Conservation (phyloP, 2,888 invertebrate species). For the Gandaritis pyraliata region DNA sequence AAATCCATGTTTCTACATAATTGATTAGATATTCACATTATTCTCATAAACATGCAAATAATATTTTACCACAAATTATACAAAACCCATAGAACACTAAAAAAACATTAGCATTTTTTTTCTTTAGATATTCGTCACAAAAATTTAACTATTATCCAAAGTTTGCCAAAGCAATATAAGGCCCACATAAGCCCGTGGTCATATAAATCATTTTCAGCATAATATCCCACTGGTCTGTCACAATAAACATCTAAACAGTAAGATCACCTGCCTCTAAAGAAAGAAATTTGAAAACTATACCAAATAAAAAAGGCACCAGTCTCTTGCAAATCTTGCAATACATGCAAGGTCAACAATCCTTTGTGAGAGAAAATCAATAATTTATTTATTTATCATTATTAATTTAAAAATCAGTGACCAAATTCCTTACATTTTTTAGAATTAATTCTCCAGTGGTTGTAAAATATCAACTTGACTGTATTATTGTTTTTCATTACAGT, state of each 20-base stretch:
- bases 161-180: slow-evolving; percentile 41
- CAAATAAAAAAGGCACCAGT: not conserved
- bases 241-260: slow-evolving; percentile 16
- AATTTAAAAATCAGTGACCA: too few species aligned
- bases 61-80: not conserved
- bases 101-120: not conserved
- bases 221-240: slow-evolving; percentile 48
- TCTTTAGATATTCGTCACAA: slow-evolving; percentile 18
- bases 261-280: not conserved
- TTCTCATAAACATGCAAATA: not conserved
- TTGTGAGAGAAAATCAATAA: too few species aligned
- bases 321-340: too few species aligned
- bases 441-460: too few species aligned
- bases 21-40: too few species aligned
- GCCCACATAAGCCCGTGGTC: slow-evolving; percentile 41
- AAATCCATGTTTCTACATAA: too few species aligned
- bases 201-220: slow-evolving; percentile 59
- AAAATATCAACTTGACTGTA: too few species aligned
- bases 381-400: too few species aligned
- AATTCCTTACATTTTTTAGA: too few species aligned
- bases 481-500: too few species aligned
- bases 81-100: not conserved
- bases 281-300: not conserved
- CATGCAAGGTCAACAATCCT: too few species aligned
- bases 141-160: slow-evolving; percentile 39